These are phyloP conservation scores for Malurus leucopterus DNA, from an alignment of 2,797 vertebrate genomes.

Conservation along the genomic window DNA sequence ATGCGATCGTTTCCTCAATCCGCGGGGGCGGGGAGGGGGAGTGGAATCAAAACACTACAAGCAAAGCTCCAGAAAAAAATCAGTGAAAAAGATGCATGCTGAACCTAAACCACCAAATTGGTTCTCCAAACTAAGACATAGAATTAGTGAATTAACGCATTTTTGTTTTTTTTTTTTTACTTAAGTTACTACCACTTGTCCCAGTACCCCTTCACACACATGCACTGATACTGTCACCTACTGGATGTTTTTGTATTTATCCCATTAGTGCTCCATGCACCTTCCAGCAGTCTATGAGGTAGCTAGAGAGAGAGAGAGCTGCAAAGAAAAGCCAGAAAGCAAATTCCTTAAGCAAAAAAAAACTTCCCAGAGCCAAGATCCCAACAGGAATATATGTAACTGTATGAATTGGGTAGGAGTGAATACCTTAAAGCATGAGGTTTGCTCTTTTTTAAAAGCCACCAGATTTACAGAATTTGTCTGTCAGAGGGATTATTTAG, in stretches of 20 bases:
- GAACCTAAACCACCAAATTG: neutral
- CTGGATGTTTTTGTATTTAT: neutral
- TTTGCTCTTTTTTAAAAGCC: neutral
- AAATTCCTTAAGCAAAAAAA: neutral
- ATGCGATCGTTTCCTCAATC: neutral
- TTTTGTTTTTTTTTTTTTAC: accelerated
- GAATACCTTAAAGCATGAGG: accelerated
- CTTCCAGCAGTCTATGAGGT: neutral
- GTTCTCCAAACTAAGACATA: too few species aligned
- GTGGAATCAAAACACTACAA: neutral
- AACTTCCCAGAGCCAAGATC: neutral
- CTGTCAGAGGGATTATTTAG: neutral
- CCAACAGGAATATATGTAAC: neutral
- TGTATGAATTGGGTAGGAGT: neutral
- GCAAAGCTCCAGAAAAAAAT: neutral
- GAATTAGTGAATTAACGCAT: neutral
- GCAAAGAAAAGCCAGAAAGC: neutral
- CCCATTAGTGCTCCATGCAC: neutral
- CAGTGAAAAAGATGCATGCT: neutral
- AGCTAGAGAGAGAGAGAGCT: neutral
- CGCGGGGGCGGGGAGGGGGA: accelerated
- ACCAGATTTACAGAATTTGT: neutral
- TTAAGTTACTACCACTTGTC: neutral
- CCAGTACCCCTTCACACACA: neutral
- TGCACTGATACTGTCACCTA: neutral